These are phyloP conservation scores for Mus minutoides DNA, from an alignment of 2,797 vertebrate genomes.

Conservation along the genomic window DNA sequence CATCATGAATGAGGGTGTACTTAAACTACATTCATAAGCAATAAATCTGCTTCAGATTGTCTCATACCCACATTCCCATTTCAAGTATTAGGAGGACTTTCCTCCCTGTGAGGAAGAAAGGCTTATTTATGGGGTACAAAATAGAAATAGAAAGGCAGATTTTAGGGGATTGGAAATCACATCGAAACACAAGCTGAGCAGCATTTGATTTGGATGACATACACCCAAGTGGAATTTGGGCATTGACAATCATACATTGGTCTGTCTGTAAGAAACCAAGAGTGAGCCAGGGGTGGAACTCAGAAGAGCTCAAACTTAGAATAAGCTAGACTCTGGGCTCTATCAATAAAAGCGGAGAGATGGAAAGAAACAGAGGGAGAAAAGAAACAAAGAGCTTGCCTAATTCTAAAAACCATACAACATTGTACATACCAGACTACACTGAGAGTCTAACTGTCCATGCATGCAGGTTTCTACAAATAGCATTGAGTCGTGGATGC, in stretches of 20 bases:
- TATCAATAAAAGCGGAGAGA: too few species aligned
- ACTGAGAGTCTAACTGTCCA: neutral
- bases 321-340: neutral
- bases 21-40: neutral
- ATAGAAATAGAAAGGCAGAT: neutral
- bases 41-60: neutral
- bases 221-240: neutral
- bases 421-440: neutral
- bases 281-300: too few species aligned
- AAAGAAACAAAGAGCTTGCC: neutral
- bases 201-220: neutral
- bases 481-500: neutral
- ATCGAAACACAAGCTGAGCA: neutral
- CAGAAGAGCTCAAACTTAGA: neutral
- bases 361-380: neutral
- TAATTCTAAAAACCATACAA: neutral
- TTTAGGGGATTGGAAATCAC: conserved; percentile 18
- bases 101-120: conserved; percentile 34
- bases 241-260: neutral
- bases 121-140: conserved; percentile 45
- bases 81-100: neutral
- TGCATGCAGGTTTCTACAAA: neutral
- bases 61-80: neutral
- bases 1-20: neutral
- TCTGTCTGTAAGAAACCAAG: neutral